A percentile compares a stretch with the other conserved stretches of the same genome.
phyloP scores from a whole-genome alignment of 2,113 vertebrate species.

The Prolemur simus region DNA sequence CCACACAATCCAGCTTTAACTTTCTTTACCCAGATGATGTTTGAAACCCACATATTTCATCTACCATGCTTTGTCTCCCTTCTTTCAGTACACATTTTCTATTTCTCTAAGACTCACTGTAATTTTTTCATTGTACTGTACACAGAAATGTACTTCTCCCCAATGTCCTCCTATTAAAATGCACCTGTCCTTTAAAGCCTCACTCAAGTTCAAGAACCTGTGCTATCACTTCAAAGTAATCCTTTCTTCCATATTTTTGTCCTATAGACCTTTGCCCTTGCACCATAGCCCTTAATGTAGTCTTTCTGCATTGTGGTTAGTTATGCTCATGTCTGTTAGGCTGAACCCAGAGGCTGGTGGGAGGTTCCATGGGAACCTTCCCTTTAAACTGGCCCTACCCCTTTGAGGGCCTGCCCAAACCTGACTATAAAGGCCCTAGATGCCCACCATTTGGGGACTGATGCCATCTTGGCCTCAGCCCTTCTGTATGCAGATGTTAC shows the following conservation, averaged over 20 bases:
- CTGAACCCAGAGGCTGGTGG: too few species aligned
- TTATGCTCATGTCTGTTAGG: not conserved
- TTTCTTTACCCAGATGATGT: not conserved
- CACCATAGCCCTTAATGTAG: not conserved
- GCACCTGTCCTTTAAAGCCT: not conserved
- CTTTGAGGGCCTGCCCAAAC: too few species aligned
- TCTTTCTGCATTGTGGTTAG: not conserved
- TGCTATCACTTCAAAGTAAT: not conserved
- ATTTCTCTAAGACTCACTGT: not conserved
- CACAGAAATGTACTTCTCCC: not conserved
- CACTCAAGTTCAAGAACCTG: not conserved
- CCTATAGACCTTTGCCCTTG: not conserved
- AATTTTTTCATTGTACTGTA: not conserved
- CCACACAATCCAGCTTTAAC: not conserved
- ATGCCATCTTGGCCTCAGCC: too few species aligned
- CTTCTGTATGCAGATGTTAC: too few species aligned
- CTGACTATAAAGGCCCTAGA: too few species aligned
- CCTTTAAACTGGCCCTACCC: too few species aligned
- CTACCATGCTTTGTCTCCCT: not conserved
- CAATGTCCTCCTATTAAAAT: not conserved
- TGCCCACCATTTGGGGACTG: too few species aligned
- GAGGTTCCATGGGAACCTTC: too few species aligned
- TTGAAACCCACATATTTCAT: not conserved
- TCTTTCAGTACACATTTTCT: not conserved
- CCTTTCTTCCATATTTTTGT: not conserved